Evolutionary conservation across 1,140 invertebrate genomes (phyloP), one percentile per base, ranked within the genome.

Genomic region (Apis laboriosa): DNA sequence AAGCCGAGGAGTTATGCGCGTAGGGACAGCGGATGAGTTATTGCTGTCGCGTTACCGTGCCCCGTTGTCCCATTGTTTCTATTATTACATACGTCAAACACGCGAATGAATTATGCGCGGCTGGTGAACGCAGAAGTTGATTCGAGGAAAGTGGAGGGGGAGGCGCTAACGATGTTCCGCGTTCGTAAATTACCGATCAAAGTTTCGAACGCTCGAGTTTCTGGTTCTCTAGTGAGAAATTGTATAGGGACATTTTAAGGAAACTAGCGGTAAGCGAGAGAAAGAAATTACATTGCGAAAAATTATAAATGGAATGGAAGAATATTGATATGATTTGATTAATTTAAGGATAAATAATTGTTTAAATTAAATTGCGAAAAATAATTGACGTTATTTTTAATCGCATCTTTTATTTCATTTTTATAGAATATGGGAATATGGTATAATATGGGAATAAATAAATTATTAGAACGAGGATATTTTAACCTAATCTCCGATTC

Each of bases 51-150:
- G 79, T 70, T 74, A 82, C 79, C 67, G 66, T 64, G 60, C 66
- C 72, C 70, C 73, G 78, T 80, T 81, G 71, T 71, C 68, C 83
- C 72, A 84, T 84, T 84, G 83, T 84, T 84, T 82, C 79, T 82
- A 82, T 84, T 84, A 84, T 84, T 84, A 75, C 83, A 84, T 76
- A 77, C 79, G 83, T 84, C 79, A 77, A 75, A 75, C 79, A 43
- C 64, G 70, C 64, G 71, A 84, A 82, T 84, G 79, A 82, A 84
- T 84, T 84, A 84, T 82, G 67, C 78, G 58, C 61, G 34, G 64
- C 43, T 43, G 28, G 64, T 84, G 74, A 84, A 75, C 71, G 71
- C 55, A 67, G 63, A 84, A 84, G 77, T 84, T 84, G 77, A 80
- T 84, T 84, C 80, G 73, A 24, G 13, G 55, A 43, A 43, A 43